phyloP scores from a whole-genome alignment of 2,797 vertebrate species.

The Chlorospingus flavigularis region DNA sequence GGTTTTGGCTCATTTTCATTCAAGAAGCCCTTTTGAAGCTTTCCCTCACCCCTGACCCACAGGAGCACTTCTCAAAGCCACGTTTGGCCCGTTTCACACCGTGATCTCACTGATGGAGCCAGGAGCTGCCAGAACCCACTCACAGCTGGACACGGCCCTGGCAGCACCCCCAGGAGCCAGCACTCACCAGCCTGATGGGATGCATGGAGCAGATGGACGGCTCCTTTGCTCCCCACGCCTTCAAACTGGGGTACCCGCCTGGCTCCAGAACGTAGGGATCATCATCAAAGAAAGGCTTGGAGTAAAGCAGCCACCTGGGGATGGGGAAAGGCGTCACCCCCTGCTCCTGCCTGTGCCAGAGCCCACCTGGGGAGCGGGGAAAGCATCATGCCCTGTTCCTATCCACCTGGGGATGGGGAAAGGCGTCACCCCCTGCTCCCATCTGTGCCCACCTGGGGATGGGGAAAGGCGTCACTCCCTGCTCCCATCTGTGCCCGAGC shows the following conservation, averaged over 20 bases:
- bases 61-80: not conserved
- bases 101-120: not conserved
- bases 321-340: not conserved
- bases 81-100: rapidly evolving
- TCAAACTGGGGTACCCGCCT: conserved; percentile 84
- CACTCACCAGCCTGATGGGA: conserved; percentile 89
- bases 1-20: not conserved
- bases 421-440: not conserved
- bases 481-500: not conserved
- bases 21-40: not conserved
- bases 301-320: conserved; percentile 90
- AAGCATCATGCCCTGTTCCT: not conserved
- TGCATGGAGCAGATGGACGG: conserved; percentile 87
- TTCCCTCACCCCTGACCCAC: not conserved
- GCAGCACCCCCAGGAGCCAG: rapidly evolving
- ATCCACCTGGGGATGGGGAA: no score
- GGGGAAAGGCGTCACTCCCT: no score
- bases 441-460: rapidly evolving
- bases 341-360: rapidly evolving
- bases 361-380: not conserved
- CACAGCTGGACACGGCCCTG: rapidly evolving
- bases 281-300: conserved; percentile 89
- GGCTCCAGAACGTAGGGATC: conserved; percentile 87
- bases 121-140: not conserved
- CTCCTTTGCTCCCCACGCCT: conserved; percentile 87